phyloP scores from a whole-genome alignment of 2,888 invertebrate genomes.

The Acleris holmiana region DNA sequence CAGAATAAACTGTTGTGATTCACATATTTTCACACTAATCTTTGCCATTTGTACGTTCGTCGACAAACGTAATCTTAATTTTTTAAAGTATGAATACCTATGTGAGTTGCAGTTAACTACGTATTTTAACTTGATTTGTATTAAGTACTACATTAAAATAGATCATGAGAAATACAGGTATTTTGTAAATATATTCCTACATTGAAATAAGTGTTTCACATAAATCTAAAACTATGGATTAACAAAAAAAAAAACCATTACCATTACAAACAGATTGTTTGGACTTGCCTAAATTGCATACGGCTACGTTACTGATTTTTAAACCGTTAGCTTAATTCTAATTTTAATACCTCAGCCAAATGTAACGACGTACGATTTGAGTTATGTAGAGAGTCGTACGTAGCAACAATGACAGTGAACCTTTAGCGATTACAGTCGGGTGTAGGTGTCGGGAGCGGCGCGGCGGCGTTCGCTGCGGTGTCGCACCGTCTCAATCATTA shows the following conservation, averaged over 20 bases:
- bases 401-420: conserved; percentile 18
- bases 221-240: too few relatives aligned
- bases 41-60: conserved; percentile 65
- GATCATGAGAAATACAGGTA: too few relatives aligned
- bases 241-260: too few relatives aligned
- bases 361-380: neutral
- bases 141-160: too few relatives aligned
- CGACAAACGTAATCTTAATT: conserved; percentile 27
- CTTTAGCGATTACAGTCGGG: conserved; percentile 16
- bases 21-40: conserved; percentile 73
- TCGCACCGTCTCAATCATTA: conserved; percentile 78
- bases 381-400: neutral
- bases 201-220: too few relatives aligned
- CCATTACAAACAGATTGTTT: too few relatives aligned
- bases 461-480: conserved; percentile 22
- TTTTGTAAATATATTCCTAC: too few relatives aligned
- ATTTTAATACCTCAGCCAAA: too few relatives aligned
- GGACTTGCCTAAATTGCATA: too few relatives aligned
- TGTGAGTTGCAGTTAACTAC: neutral
- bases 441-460: conserved; percentile 38
- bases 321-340: conserved; percentile 13
- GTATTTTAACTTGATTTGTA: too few relatives aligned
- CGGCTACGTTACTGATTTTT: neutral
- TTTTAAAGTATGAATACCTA: neutral
- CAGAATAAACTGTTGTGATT: conserved; percentile 83